phyloP scores from a whole-genome alignment of 2,888 invertebrate species.

The Cactoblastis cactorum region DNA sequence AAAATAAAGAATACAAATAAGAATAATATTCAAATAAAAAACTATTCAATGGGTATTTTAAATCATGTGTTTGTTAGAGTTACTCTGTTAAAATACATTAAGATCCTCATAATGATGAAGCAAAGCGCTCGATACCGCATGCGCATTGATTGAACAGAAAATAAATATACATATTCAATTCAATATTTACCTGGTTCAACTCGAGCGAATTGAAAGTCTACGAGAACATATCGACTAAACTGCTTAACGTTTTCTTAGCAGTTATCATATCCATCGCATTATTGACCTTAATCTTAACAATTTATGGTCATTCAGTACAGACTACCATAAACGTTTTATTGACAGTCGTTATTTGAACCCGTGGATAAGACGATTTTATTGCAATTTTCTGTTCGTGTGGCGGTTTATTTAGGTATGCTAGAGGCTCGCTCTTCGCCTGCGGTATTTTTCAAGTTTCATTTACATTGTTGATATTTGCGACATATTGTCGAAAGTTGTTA shows the following conservation, averaged over 20 bases:
- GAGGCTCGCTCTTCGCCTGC: conserved; percentile 11
- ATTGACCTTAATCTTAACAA: conserved; percentile 74
- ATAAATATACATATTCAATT: not conserved
- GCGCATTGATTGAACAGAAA: too few relatives aligned
- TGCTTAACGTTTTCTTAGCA: conserved; percentile 45
- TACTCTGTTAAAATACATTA: too few relatives aligned
- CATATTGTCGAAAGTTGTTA: conserved; percentile 30
- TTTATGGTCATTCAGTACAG: conserved; percentile 68
- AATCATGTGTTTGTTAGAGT: too few relatives aligned
- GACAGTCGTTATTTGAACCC: conserved; percentile 62
- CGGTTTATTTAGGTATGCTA: conserved; percentile 32
- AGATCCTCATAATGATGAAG: too few relatives aligned
- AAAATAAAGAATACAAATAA: too few relatives aligned
- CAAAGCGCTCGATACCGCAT: too few relatives aligned
- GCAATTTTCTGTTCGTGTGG: conserved; percentile 36
- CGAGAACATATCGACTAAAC: conserved; percentile 20
- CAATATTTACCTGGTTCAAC: conserved; percentile 1
- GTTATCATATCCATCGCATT: conserved; percentile 68
- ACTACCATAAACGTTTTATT: conserved; percentile 71
- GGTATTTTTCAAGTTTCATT: conserved; percentile 20
- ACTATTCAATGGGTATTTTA: too few relatives aligned
- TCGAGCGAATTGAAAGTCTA: conserved; percentile 18
- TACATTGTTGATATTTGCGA: conserved; percentile 24
- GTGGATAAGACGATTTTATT: conserved; percentile 49
- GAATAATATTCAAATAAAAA: too few relatives aligned